These are phyloP conservation scores for Sigmodon hispidus DNA, from an alignment of 2,113 vertebrate species.

Conservation along the genomic window DNA sequence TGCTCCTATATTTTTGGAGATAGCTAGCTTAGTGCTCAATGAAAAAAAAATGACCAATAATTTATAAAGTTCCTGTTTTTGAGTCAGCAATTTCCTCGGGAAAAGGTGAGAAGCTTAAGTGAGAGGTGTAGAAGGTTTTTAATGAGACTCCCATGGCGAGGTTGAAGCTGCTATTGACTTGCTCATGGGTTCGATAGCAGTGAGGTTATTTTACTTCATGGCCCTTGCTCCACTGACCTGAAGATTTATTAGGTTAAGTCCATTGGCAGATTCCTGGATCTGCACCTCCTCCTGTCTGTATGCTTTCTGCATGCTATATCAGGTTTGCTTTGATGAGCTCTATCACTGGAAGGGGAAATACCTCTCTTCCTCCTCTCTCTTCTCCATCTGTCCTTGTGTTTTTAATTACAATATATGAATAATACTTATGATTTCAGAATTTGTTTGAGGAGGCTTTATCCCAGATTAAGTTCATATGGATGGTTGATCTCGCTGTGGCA, in stretches of 20 bases:
- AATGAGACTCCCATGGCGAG: not conserved
- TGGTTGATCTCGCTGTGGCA: not conserved
- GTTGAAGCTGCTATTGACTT: slow-evolving; percentile 34
- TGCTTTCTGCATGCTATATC: not conserved
- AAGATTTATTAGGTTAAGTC: slow-evolving; percentile 35
- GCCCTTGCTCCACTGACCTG: not conserved
- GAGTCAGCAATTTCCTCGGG: slow-evolving; percentile 17
- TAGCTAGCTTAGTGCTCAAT: not conserved
- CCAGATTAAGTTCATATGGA: not conserved
- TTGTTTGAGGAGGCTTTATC: not conserved
- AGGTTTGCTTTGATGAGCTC: not conserved
- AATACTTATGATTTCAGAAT: not conserved
- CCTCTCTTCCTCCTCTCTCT: too few species aligned
- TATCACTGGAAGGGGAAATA: not conserved
- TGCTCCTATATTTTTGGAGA: not conserved
- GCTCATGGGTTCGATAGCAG: not conserved
- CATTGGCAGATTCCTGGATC: not conserved
- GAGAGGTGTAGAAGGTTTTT: slow-evolving; percentile 53
- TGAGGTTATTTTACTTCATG: not conserved
- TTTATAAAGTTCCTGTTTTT: slow-evolving; percentile 10
- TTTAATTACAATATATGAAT: not conserved
- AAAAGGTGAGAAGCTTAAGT: not conserved
- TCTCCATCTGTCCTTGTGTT: not conserved
- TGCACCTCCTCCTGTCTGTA: not conserved
- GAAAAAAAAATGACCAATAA: not conserved